Conservation (phyloP, 35 echinoderm and acorn worm genomes). For the Anneissia japonica region DNA sequence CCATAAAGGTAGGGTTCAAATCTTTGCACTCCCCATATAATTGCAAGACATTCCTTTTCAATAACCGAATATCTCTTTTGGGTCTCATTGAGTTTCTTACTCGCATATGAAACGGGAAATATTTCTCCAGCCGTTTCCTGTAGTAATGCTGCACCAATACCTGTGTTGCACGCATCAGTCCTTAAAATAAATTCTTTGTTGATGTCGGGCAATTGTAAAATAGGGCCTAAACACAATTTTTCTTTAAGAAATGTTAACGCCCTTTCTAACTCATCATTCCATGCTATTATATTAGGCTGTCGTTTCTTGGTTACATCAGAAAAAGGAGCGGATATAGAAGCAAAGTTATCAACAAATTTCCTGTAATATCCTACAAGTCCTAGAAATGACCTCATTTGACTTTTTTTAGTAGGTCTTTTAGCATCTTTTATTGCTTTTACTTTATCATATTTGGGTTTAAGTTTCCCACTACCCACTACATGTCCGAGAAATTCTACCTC, state of each 20-base stretch:
- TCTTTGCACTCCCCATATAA: conserved; percentile 44
- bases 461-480: conserved; percentile 13
- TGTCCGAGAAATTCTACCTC: conserved; percentile 46
- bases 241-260: background rate
- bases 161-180: conserved; percentile 18
- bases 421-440: conserved; percentile 16
- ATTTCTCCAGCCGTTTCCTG: conserved; percentile 26
- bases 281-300: conserved; percentile 11
- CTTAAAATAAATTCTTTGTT: conserved; percentile 18
- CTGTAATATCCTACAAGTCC: conserved; percentile 11
- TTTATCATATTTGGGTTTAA: conserved; percentile 24
- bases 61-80: conserved; percentile 16
- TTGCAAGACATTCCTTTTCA: conserved; percentile 42
- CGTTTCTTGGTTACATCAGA: conserved; percentile 1
- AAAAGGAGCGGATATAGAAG: background rate
- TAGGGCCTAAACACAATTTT: background rate
- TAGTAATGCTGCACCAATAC: background rate
- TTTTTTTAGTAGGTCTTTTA: conserved; percentile 1
- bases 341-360: conserved; percentile 20
- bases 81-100: conserved; percentile 10
- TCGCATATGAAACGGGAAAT: conserved; percentile 34
- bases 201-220: background rate
- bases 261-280: background rate
- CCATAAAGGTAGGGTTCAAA: conserved; percentile 55
- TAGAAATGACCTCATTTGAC: conserved; percentile 21